Percentiles rank a stretch among this genome's conserved stretches.
phyloP scores from a whole-genome alignment of 2,797 vertebrate genomes.

The Takifugu ocellatus region DNA sequence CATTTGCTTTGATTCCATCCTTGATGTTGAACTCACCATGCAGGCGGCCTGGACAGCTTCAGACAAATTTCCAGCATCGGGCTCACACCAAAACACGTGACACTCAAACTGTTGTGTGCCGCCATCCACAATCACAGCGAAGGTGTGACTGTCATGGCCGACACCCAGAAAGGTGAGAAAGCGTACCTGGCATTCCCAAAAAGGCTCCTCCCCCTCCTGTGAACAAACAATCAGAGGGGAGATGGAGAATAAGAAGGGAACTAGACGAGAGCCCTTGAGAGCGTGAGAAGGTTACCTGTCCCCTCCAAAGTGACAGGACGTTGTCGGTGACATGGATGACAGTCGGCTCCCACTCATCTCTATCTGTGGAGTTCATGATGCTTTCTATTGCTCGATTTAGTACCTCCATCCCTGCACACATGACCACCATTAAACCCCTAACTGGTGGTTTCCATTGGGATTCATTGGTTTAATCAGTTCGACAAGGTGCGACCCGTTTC shows the following conservation, averaged over 20 bases:
- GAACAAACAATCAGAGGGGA: constrained; percentile 1
- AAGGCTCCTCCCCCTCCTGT: constrained; percentile 73
- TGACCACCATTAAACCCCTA: background rate
- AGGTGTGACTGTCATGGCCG: constrained; percentile 88
- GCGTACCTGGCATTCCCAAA: constrained; percentile 91
- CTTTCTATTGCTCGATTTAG: constrained; percentile 90
- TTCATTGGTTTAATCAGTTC: no score
- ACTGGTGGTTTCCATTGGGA: background rate
- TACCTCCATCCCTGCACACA: constrained; percentile 87
- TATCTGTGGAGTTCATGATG: constrained; percentile 78
- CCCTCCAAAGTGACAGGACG: constrained; percentile 81
- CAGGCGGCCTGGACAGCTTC: constrained; percentile 93
- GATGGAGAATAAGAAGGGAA: background rate
- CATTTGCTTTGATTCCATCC: background rate
- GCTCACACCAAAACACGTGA: constrained; percentile 93
- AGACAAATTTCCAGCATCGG: constrained; percentile 86
- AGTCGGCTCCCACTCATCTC: constrained; percentile 81
- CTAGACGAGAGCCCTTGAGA: background rate
- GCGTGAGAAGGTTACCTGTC: constrained; percentile 65
- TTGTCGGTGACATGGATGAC: constrained; percentile 85
- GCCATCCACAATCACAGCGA: constrained; percentile 87
- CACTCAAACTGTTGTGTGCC: constrained; percentile 88
- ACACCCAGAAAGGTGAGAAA: constrained; percentile 93
- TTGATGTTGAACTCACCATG: constrained; percentile 79
- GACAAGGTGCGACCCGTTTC: background rate